These are phyloP conservation scores for Drosophila nigricruria DNA, from an alignment of 2,888 invertebrate species.

Conservation along the genomic window DNA sequence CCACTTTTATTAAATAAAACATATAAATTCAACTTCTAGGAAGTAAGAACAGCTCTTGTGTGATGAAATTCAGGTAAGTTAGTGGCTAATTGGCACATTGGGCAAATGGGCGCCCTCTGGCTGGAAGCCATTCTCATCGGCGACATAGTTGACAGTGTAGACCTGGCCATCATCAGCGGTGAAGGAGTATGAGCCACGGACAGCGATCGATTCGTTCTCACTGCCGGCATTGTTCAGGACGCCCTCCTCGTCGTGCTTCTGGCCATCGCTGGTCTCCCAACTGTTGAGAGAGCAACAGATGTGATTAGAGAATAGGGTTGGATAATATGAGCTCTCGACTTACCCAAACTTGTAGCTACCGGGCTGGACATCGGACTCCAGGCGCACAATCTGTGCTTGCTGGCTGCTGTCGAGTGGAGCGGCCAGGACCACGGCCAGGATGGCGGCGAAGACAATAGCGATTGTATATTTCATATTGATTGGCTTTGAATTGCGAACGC, in stretches of 20 bases:
- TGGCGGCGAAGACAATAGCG: slow-evolving; percentile 76
- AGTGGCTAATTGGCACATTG: slow-evolving; percentile 63
- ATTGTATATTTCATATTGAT: slow-evolving; percentile 74
- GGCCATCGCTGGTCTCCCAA: slow-evolving; percentile 86
- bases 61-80: slow-evolving; percentile 36
- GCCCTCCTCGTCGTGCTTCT: slow-evolving; percentile 86
- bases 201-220: slow-evolving; percentile 86
- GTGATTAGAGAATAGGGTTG: background rate
- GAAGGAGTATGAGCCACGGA: slow-evolving; percentile 86
- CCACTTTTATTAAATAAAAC: slow-evolving; percentile 60
- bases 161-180: slow-evolving; percentile 87
- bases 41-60: slow-evolving; percentile 73
- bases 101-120: slow-evolving; percentile 85
- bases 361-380: slow-evolving; percentile 86
- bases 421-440: slow-evolving; percentile 79
- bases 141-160: slow-evolving; percentile 87
- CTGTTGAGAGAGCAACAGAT: slow-evolving; percentile 37
- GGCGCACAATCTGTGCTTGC: slow-evolving; percentile 72
- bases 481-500: slow-evolving; percentile 19
- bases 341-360: slow-evolving; percentile 88
- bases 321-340: slow-evolving; percentile 46
- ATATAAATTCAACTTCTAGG: slow-evolving; percentile 49
- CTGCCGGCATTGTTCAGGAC: slow-evolving; percentile 86
- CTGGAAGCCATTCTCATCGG: slow-evolving; percentile 85
- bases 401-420: slow-evolving; percentile 63